Evolutionary conservation across 2,888 invertebrate genomes (phyloP).

Genomic region (Noctua pronuba): DNA sequence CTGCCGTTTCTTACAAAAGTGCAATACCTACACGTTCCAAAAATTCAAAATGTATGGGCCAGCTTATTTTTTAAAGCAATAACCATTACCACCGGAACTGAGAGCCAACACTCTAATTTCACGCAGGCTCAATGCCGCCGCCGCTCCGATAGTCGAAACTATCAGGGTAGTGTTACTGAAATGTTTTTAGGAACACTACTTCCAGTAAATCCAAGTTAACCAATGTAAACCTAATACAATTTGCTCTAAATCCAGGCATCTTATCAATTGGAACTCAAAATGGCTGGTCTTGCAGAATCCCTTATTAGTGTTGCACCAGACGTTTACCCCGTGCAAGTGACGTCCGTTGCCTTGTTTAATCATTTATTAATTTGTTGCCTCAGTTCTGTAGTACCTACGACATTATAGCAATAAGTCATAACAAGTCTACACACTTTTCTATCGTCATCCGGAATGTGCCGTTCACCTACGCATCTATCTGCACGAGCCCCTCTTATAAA

Average conservation of each 20-base stretch:
- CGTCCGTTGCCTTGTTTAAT: background rate
- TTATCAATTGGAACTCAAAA: background rate
- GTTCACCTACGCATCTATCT: background rate
- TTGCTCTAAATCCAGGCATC: background rate
- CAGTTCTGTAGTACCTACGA: background rate
- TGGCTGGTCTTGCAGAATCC: background rate
- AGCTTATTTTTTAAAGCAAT: too few species aligned
- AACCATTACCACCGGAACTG: too few species aligned
- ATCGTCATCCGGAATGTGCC: conserved; percentile 9
- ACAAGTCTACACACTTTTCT: conserved; percentile 18
- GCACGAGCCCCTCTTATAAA: conserved; percentile 41
- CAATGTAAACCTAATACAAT: background rate
- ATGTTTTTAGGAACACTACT: too few species aligned
- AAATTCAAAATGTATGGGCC: too few species aligned
- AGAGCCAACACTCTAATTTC: too few species aligned
- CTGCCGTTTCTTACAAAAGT: too few species aligned
- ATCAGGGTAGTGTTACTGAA: too few species aligned
- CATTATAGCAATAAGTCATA: background rate
- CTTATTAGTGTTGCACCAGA: background rate
- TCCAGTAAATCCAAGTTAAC: too few species aligned
- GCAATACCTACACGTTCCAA: too few species aligned
- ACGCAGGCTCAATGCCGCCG: too few species aligned
- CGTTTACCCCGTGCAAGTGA: background rate
- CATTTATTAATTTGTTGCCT: conserved; percentile 10
- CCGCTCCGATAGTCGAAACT: too few species aligned